Conservation (phyloP, 2,797 vertebrate species). For the Pyrocephalus nanus region DNA sequence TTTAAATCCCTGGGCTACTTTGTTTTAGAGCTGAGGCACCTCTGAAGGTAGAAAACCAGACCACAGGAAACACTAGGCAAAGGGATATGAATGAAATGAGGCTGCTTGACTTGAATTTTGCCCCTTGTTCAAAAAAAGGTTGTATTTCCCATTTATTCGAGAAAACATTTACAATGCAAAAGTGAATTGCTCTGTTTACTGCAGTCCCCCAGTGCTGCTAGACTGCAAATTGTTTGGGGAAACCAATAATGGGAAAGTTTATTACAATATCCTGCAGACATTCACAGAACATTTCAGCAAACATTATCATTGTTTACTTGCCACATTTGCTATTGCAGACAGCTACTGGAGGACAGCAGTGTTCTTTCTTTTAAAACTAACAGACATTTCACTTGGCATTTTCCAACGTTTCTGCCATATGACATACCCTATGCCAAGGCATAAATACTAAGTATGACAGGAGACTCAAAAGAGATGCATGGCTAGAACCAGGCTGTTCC, state of each 20-base stretch:
- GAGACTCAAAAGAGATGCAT: neutral
- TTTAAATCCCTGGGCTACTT: neutral
- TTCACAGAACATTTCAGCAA: neutral
- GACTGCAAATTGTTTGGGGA: constrained; percentile 15
- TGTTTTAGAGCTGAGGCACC: neutral
- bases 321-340: neutral
- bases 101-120: neutral
- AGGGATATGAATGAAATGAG: neutral
- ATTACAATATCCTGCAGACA: constrained; percentile 13
- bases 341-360: neutral
- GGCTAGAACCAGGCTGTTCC: neutral
- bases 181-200: neutral
- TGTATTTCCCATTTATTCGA: neutral
- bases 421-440: neutral
- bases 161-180: neutral
- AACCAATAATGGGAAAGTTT: constrained; percentile 15
- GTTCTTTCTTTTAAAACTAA: neutral
- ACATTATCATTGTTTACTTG: neutral
- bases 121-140: neutral
- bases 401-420: neutral
- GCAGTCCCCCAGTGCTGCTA: neutral
- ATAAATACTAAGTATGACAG: neutral
- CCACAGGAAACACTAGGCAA: neutral
- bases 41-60: neutral
- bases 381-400: neutral